A percentile compares a stretch with the other conserved stretches of the same genome.
Evolutionary conservation across 2,113 vertebrate species (phyloP).

Genomic region (Oceanites oceanicus): DNA sequence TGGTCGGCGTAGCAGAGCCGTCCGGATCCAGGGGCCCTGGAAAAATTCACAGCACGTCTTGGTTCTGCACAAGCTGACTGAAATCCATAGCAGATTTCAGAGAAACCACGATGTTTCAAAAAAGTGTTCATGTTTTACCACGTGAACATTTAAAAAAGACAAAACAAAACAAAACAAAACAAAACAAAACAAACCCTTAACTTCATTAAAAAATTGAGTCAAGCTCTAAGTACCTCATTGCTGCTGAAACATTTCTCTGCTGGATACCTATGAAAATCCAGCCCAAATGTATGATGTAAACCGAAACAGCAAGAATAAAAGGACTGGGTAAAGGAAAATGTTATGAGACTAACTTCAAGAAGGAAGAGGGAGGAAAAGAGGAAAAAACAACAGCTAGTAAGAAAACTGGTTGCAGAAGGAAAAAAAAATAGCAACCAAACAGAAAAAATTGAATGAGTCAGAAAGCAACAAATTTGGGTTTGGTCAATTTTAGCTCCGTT

Average conservation of each 20-base stretch:
- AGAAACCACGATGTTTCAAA: not conserved
- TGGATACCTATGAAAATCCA: not conserved
- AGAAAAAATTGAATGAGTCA: not conserved
- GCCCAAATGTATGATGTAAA: not conserved
- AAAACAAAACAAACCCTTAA: not conserved
- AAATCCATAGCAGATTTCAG: not conserved
- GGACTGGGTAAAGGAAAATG: not conserved
- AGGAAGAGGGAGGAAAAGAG: accelerated
- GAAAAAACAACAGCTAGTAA: not conserved
- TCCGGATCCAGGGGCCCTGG: not conserved
- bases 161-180: too few relatives aligned
- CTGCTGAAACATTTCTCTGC: not conserved
- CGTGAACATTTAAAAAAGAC: not conserved
- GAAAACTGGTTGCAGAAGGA: not conserved
- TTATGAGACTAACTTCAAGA: not conserved
- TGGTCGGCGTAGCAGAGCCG: not conserved
- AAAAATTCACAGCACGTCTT: accelerated
- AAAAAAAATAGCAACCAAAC: not conserved
- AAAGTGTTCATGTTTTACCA: not conserved
- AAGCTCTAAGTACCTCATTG: not conserved
- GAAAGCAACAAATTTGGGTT: not conserved
- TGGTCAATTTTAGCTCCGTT: not conserved
- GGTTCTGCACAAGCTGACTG: not conserved
- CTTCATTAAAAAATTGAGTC: not conserved
- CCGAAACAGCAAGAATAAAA: not conserved